Base-by-base conservation (phyloP, 2,888 invertebrate genomes). In the Latrodectus elegans region DNA sequence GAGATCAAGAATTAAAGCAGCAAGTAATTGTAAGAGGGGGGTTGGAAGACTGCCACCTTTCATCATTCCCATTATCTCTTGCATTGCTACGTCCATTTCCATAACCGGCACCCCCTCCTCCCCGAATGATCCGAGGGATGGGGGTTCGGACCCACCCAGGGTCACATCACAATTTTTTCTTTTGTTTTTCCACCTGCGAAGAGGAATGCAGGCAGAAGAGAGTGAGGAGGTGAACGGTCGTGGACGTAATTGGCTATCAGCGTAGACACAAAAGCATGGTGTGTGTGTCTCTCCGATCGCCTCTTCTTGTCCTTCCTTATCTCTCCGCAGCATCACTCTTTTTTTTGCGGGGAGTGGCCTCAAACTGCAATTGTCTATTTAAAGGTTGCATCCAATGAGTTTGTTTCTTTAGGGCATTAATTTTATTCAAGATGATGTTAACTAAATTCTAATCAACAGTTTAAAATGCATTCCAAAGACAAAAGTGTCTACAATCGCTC, bases 171-270 rank as follows among this genome's bases (percentile, higher is more conserved):
- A 38, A 38, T 38, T 38, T 38, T 38, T 38, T 38, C 38, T 38
- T 74, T 81, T 82, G 68, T 75, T 75, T 75, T n/a, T 65, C 53
- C 80, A 68, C 77, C 67, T 72, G 64, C 77, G 84, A 52, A 65
- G 17, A 53, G 81, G 75, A 82, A 82, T 82, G 82, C 68, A 53
- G 49, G 67, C 22, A 38, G 26, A 38, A 38, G 38, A 38, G 38
- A 38, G 38, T 38, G 38, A 12, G 49, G 53, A 76, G 82, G 82
- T 83, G 83, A 83, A 76, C 83, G 76, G 55, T 83, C 82, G 67
- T 22, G 83, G 70, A 60, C 64, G 77, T 84, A 84, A 84, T 84
- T 77, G 84, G 77, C 84, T 71, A 84, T 84, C 84, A 84, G 77
- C 65, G 72, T 77, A 84, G 84, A 84, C 84, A 84, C 71, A 84